phyloP scores from a whole-genome alignment of 2,797 vertebrate species.

The Craterocephalus amniculus region DNA sequence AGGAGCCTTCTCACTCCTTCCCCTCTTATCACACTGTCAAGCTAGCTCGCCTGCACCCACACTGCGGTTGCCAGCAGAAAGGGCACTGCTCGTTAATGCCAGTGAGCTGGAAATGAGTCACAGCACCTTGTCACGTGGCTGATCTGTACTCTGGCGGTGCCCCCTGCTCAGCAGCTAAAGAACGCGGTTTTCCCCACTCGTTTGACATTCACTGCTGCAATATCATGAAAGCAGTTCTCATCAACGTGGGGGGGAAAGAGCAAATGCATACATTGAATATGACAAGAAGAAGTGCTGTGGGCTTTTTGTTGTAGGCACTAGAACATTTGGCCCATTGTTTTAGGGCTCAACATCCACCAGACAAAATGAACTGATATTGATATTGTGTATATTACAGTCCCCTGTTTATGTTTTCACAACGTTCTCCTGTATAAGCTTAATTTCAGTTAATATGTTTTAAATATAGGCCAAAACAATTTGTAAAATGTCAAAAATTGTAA shows the following conservation, averaged over 20 bases:
- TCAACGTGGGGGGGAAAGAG: conserved; percentile 56
- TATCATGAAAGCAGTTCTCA: conserved; percentile 61
- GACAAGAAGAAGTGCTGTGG: conserved; percentile 27
- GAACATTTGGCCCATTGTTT: conserved; percentile 11
- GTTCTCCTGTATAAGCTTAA: too few relatives aligned
- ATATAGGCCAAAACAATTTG: too few relatives aligned
- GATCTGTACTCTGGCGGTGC: conserved; percentile 57
- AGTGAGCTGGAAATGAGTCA: conserved; percentile 80
- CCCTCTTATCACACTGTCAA: conserved; percentile 69
- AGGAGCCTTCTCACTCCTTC: conserved; percentile 66
- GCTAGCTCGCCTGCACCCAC: conserved; percentile 69
- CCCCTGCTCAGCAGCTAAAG: conserved; percentile 58
- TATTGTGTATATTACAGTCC: too few relatives aligned
- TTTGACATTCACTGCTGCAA: conserved; percentile 66
- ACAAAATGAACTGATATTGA: not conserved
- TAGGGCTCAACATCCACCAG: not conserved
- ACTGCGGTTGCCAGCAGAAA: conserved; percentile 71
- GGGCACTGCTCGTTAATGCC: conserved; percentile 78
- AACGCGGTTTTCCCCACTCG: conserved; percentile 61
- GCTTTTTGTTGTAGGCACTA: conserved; percentile 2
- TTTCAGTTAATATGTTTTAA: too few relatives aligned
- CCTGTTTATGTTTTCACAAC: too few relatives aligned
- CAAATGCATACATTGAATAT: conserved; percentile 40
- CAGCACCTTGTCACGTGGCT: conserved; percentile 68
- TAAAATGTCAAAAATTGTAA: too few relatives aligned